Base-by-base conservation (phyloP, 2,888 invertebrate species). In the Carterocephalus palaemon region DNA sequence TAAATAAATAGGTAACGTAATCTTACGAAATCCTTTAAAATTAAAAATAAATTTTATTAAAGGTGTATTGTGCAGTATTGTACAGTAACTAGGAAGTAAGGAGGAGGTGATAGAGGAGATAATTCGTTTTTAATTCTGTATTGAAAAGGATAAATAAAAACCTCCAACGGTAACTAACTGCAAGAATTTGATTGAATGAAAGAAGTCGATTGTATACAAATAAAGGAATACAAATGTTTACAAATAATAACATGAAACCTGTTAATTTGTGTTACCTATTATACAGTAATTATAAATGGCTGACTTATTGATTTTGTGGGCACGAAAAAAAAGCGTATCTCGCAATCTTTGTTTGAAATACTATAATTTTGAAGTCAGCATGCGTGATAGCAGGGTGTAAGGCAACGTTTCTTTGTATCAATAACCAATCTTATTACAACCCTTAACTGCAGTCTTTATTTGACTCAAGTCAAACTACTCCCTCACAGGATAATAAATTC, bases 351-450 rank as follows among this genome's bases (percentile, higher is more conserved):
- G 68, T 71, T 62, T 56, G 48, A 56, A 67, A 69, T 69, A 73
- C 64, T 64, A 61, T 73, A 70, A 78, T 77, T 79, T 73, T 70
- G 72, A 68, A 66, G 73, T 72, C 69, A 62, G 64, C 62, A 60
- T 60, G 63, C 59, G 64, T 68, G 69, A 63, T 67, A 62, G 60
- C 54, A 49, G 70, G 62, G 64, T 70, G 67, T 61, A 62, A 65
- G 61, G 60, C 60, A 62, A 66, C 60, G 60, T 60, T 63, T 54
- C 61, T 65, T 70, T 71, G 66, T 72, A 61, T 60, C 66, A 65
- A 59, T 66, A 57, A 67, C 69, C 74, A 70, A 62, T 71, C 67
- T 70, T 62, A 62, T 54, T 57, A 63, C 58, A 64, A 57, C 69
- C 64, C 56, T 53, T 41, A 57, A 62, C 49, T 33, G 19, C 26